These are phyloP conservation scores for Agapornis canus DNA, from an alignment of 2,797 vertebrate genomes.

Conservation along the genomic window DNA sequence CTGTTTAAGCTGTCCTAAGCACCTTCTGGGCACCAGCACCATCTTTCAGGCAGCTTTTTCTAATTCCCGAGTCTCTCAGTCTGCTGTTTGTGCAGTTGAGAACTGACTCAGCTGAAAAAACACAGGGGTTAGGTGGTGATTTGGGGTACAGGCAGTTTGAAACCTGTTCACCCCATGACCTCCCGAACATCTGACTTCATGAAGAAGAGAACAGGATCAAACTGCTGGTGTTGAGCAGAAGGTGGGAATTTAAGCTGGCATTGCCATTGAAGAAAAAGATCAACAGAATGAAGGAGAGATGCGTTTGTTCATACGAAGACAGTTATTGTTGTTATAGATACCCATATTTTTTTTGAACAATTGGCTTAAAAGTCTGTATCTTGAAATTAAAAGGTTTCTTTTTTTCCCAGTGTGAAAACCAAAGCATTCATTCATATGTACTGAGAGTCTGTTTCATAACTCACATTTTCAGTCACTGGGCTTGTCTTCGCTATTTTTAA, in stretches of 20 bases:
- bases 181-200: neutral
- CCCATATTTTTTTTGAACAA: neutral
- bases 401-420: neutral
- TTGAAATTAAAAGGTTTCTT: neutral
- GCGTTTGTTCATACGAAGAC: neutral
- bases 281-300: neutral
- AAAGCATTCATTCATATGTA: neutral
- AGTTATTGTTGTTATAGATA: neutral
- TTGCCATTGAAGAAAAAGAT: neutral
- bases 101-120: neutral
- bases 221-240: neutral
- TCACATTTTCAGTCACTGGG: neutral
- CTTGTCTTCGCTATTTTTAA: constrained; percentile 16
- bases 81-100: neutral
- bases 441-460: constrained; percentile 6
- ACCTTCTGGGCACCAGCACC: neutral
- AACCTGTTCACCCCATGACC: neutral
- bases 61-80: neutral
- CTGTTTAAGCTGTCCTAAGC: neutral
- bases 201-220: neutral
- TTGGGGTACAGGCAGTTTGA: neutral
- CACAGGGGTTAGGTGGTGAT: neutral
- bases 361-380: neutral
- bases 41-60: neutral
- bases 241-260: neutral